Percentiles rank a stretch among this genome's conserved stretches.
phyloP scores from a whole-genome alignment of 2,113 vertebrate species.

The Epinephelus lanceolatus region DNA sequence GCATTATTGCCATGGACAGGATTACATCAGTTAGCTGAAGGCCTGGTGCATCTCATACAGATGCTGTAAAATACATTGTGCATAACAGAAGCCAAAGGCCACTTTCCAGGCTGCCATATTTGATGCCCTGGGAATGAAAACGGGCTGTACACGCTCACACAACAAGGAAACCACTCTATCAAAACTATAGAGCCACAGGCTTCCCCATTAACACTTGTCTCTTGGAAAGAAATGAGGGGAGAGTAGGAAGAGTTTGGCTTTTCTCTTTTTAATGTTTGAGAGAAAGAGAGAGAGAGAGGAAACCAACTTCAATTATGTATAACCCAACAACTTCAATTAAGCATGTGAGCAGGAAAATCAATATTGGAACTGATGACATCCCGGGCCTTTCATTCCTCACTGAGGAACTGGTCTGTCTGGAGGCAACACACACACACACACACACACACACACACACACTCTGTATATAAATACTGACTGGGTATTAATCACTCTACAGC shows the following conservation, averaged over 20 bases:
- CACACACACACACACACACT: slow-evolving; percentile 31
- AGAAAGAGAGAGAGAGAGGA: slow-evolving; percentile 59
- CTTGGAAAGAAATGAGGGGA: slow-evolving; percentile 66
- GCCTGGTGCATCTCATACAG: no score
- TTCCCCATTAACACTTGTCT: slow-evolving; percentile 72
- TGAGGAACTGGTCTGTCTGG: slow-evolving; percentile 47
- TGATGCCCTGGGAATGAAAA: no score
- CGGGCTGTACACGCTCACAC: neutral
- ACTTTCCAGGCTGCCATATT: no score
- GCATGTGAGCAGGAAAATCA: slow-evolving; percentile 81
- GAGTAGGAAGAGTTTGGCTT: slow-evolving; percentile 41
- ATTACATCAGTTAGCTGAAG: no score
- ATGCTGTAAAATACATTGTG: no score
- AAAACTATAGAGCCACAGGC: slow-evolving; percentile 69
- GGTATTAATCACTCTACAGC: slow-evolving; percentile 65
- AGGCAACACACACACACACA: slow-evolving; percentile 43
- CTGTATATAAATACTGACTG: slow-evolving; percentile 29
- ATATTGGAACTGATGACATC: slow-evolving; percentile 82
- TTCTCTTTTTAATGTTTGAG: slow-evolving; percentile 54
- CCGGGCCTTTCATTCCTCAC: slow-evolving; percentile 74
- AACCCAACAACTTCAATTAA: slow-evolving; percentile 85
- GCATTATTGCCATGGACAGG: no score
- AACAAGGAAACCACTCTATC: slow-evolving; percentile 49
- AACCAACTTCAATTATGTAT: slow-evolving; percentile 82
- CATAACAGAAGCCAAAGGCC: no score